Conservation (phyloP, 2,797 vertebrate genomes). For the Mus minutoides region DNA sequence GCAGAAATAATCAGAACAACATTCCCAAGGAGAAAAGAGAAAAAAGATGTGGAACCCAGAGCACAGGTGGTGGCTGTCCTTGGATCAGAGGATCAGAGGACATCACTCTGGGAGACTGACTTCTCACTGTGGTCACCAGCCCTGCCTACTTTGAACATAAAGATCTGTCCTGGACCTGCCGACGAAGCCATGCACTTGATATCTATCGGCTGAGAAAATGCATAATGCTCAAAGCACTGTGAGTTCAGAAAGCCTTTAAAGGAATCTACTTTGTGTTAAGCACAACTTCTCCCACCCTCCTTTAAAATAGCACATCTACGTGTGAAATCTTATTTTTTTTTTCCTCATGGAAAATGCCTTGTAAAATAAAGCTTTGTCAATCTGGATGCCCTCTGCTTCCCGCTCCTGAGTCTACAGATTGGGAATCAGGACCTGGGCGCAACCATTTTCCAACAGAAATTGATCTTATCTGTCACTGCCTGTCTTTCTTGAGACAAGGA, state of each 20-base stretch:
- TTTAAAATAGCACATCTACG: slow-evolving; percentile 47
- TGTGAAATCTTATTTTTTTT: slow-evolving; percentile 36
- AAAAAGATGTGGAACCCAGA: not conserved
- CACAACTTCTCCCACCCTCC: slow-evolving; percentile 30
- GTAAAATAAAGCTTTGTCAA: slow-evolving; percentile 16
- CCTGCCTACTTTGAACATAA: not conserved
- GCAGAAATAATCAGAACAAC: not conserved
- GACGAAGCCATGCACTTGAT: not conserved
- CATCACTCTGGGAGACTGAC: not conserved
- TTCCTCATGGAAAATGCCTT: not conserved
- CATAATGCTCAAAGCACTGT: not conserved
- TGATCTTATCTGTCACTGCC: not conserved
- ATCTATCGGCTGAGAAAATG: not conserved
- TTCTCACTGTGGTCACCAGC: not conserved
- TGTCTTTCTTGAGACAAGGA: not conserved
- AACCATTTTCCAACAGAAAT: not conserved
- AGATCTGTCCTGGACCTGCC: not conserved
- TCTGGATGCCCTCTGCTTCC: not conserved
- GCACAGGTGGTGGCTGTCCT: too few relatives aligned
- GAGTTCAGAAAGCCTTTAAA: slow-evolving; percentile 60
- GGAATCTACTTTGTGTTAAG: slow-evolving; percentile 58
- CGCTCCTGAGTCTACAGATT: not conserved
- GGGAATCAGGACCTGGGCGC: not conserved
- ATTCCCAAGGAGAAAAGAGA: not conserved
- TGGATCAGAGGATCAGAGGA: not conserved